Percentiles rank a stretch among this genome's conserved stretches.
Conservation (phyloP, 1,140 invertebrate species). For the Eueides isabella region DNA sequence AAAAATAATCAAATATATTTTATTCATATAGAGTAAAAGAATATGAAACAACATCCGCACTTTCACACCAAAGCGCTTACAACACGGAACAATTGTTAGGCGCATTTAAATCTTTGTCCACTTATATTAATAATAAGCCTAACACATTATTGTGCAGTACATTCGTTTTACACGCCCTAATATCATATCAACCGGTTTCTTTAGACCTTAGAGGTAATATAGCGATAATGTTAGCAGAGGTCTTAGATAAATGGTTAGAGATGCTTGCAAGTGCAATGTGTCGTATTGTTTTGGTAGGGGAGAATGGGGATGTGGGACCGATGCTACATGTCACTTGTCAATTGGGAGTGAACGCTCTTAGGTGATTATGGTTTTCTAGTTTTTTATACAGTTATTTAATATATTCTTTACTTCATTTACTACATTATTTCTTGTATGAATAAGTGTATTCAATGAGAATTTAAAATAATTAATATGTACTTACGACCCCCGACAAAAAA, state of each 20-base stretch:
- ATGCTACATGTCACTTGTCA: conserved; percentile 59
- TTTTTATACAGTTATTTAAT: too few species aligned
- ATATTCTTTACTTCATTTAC: too few species aligned
- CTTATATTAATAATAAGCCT: conserved; percentile 44
- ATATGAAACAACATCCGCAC: conserved; percentile 53
- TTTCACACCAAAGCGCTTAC: conserved; percentile 72
- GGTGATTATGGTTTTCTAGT: not conserved
- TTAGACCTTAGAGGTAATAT: conserved; percentile 48
- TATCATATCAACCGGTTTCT: conserved; percentile 65
- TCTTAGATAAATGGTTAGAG: conserved; percentile 61
- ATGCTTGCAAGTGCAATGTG: conserved; percentile 54
- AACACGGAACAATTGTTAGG: conserved; percentile 66
- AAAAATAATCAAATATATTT: not conserved
- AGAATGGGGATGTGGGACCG: conserved; percentile 51
- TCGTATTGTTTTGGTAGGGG: conserved; percentile 54
- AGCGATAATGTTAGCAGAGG: conserved; percentile 50
- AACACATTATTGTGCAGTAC: conserved; percentile 57
- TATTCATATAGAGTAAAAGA: conserved; percentile 49
- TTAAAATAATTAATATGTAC: too few species aligned
- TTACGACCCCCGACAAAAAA: too few species aligned
- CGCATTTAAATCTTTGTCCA: conserved; percentile 49
- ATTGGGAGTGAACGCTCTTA: conserved; percentile 51
- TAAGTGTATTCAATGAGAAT: too few species aligned
- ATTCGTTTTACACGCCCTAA: conserved; percentile 64
- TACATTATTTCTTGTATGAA: too few species aligned